Conservation (phyloP, 53 echinoderm and acorn worm species). For the Echinarachnius parma region DNA sequence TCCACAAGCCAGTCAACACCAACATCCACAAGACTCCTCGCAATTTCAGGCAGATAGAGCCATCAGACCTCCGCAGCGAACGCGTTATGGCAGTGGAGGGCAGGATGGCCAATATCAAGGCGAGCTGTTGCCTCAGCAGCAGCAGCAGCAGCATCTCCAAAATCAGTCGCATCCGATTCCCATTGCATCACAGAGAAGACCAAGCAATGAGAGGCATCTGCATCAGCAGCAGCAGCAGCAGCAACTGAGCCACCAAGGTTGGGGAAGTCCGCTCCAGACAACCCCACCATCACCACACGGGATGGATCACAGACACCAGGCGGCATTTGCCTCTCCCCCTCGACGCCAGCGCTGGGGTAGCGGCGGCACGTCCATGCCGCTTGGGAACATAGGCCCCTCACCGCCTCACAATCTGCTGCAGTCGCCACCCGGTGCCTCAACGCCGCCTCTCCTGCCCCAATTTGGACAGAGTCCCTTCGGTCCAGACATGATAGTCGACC, state of each 20-base stretch:
- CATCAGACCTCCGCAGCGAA: no score
- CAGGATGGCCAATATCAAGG: no score
- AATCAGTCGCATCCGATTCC: not conserved
- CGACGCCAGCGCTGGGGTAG: slow-evolving; percentile 8
- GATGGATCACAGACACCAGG: no score
- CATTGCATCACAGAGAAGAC: not conserved
- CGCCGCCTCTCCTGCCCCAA: slow-evolving; percentile 25
- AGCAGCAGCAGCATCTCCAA: not conserved
- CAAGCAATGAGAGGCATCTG: not conserved
- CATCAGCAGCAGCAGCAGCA: slow-evolving; percentile 13
- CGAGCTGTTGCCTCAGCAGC: no score
- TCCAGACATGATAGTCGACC: slow-evolving; percentile 5
- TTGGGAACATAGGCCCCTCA: not conserved
- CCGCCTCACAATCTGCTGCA: slow-evolving; percentile 36
- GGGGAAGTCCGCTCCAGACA: slow-evolving; percentile 6
- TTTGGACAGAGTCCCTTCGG: slow-evolving; percentile 22
- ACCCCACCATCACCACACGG: slow-evolving; percentile 14
- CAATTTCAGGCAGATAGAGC: not conserved
- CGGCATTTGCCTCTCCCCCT: slow-evolving; percentile 2
- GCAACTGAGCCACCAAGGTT: not conserved
- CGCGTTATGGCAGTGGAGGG: no score
- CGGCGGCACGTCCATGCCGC: not conserved
- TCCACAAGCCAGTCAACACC: not conserved
- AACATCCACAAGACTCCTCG: not conserved
- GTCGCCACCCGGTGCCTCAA: slow-evolving; percentile 24